Conservation (phyloP, 2,797 vertebrate species). For the Girardinus metallicus region DNA sequence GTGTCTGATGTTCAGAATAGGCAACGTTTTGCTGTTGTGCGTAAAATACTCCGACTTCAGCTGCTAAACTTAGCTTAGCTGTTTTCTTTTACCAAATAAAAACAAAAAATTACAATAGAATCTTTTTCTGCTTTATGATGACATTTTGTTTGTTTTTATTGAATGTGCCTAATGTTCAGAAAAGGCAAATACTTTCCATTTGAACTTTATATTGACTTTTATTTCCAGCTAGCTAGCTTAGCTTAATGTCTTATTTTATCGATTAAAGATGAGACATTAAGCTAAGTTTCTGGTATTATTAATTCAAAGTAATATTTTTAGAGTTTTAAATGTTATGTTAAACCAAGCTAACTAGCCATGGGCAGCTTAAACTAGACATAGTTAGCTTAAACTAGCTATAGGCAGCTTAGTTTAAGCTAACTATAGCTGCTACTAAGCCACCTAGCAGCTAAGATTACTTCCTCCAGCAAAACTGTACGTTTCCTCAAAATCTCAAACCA, state of each 20-base stretch:
- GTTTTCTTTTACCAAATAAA: not conserved
- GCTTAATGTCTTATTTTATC: not conserved
- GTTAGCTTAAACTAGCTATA: no score
- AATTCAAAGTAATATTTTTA: not conserved
- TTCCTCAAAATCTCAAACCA: slow-evolving; percentile 10
- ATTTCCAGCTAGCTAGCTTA: not conserved
- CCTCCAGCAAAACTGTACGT: not conserved
- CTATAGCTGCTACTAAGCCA: not conserved
- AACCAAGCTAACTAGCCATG: slow-evolving; percentile 14
- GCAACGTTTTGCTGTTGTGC: not conserved
- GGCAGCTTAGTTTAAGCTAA: no score
- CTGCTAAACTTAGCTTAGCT: not conserved
- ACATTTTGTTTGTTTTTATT: not conserved
- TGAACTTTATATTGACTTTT: not conserved
- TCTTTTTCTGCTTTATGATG: not conserved
- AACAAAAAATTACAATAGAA: not conserved
- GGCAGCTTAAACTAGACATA: no score
- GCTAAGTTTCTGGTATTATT: not conserved
- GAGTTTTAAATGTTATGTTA: slow-evolving; percentile 1
- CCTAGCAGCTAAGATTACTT: not conserved
- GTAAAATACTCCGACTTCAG: not conserved
- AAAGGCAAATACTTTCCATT: not conserved
- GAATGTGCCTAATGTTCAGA: not conserved
- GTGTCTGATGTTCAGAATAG: not conserved
- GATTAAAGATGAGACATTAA: not conserved